These are phyloP conservation scores for Dastarcus helophoroides DNA, from an alignment of 2,888 invertebrate species.

Conservation along the genomic window DNA sequence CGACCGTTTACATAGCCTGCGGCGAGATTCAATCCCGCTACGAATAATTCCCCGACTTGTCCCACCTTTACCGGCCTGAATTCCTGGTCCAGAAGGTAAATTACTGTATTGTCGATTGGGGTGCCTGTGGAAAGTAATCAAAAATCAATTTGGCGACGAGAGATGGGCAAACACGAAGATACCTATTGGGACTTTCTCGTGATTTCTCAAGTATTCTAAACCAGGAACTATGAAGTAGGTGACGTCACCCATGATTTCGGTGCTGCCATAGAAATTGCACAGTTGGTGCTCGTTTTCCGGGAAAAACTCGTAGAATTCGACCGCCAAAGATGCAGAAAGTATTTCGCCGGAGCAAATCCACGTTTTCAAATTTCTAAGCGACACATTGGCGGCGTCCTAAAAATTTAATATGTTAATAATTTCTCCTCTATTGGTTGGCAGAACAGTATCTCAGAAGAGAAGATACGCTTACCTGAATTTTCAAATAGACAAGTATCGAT, in stretches of 20 bases:
- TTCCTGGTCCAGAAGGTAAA: constrained; percentile 69
- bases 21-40: constrained; percentile 69
- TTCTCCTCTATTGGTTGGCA: background rate
- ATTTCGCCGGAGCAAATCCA: constrained; percentile 88
- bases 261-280: constrained; percentile 85
- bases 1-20: constrained; percentile 68
- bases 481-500: constrained; percentile 64
- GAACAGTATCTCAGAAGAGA: background rate
- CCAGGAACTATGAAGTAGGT: constrained; percentile 61
- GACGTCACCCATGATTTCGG: constrained; percentile 86
- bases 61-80: constrained; percentile 60
- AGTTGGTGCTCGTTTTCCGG: constrained; percentile 51
- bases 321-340: constrained; percentile 55
- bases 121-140: constrained; percentile 41
- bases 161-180: constrained; percentile 21
- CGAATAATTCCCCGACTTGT: constrained; percentile 71
- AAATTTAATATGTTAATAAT: constrained; percentile 3
- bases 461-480: constrained; percentile 40
- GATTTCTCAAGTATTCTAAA: constrained; percentile 46
- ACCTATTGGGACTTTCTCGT: constrained; percentile 74
- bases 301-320: constrained; percentile 67
- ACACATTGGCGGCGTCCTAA: constrained; percentile 6
- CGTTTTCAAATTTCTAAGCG: constrained; percentile 49
- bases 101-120: constrained; percentile 67
- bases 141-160: background rate